These are phyloP conservation scores for Leptogaster cylindrica DNA, from an alignment of 2,888 invertebrate species.

Conservation along the genomic window DNA sequence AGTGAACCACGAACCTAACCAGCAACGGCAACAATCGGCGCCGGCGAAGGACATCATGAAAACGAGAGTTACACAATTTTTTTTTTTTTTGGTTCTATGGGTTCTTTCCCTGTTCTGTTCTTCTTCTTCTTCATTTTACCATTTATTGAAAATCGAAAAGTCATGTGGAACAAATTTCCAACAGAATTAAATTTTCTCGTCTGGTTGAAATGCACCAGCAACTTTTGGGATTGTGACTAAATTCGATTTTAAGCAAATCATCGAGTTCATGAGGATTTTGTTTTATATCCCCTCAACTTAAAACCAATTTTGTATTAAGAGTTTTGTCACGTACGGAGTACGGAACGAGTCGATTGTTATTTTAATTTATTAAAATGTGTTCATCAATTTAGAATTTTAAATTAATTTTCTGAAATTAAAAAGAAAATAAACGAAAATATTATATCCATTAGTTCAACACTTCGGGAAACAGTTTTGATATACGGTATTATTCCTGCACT, in stretches of 20 bases:
- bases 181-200: conserved; percentile 10
- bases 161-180: conserved; percentile 30
- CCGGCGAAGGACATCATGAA: conserved; percentile 31
- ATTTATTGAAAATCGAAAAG: conserved; percentile 26
- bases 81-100: background rate
- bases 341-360: too few relatives aligned
- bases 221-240: background rate
- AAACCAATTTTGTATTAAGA: too few relatives aligned
- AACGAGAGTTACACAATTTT: conserved; percentile 6
- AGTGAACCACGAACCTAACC: conserved; percentile 23
- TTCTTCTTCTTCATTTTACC: background rate
- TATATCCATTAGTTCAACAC: too few relatives aligned
- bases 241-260: conserved; percentile 21
- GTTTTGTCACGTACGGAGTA: too few relatives aligned
- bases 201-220: background rate
- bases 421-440: too few relatives aligned
- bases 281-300: background rate
- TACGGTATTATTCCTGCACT: too few relatives aligned
- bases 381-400: too few relatives aligned
- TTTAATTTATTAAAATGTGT: too few relatives aligned
- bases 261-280: background rate
- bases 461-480: too few relatives aligned
- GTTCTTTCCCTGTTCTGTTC: background rate
- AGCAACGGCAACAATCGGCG: conserved; percentile 29
- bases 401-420: too few relatives aligned